A percentile compares a stretch with the other conserved stretches of the same genome.
Conservation (phyloP, 2,888 invertebrate genomes). For the Heliconius aoede region DNA sequence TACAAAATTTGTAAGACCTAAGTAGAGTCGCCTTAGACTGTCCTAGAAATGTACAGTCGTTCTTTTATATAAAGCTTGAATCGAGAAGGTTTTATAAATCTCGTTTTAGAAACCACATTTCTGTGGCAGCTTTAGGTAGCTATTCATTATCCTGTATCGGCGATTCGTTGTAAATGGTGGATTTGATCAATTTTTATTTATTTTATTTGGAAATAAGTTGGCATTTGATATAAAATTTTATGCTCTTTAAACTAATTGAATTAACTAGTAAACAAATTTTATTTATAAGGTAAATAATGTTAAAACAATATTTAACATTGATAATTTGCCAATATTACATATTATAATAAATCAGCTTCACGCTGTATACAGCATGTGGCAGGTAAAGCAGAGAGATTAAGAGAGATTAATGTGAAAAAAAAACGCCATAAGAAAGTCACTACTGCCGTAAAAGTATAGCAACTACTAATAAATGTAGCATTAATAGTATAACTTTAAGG, state of each 20-base stretch:
- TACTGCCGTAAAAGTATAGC: no score
- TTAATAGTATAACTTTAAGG: not conserved
- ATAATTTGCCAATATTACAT: not conserved
- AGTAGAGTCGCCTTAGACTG: slow-evolving; percentile 24
- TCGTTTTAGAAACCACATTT: slow-evolving; percentile 22
- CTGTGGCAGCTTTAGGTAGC: slow-evolving; percentile 24
- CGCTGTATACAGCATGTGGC: no score
- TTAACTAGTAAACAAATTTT: not conserved
- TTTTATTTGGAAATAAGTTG: not conserved
- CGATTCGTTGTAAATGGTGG: slow-evolving; percentile 15
- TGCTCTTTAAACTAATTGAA: not conserved
- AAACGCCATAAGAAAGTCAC: no score
- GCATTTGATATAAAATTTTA: not conserved
- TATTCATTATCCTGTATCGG: slow-evolving; percentile 20
- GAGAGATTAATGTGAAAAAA: no score
- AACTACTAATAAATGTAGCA: no score
- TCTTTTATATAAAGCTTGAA: slow-evolving; percentile 20
- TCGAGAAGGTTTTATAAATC: slow-evolving; percentile 26
- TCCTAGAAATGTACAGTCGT: slow-evolving; percentile 21
- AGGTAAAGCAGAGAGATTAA: no score
- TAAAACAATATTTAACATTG: not conserved
- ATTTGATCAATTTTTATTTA: slow-evolving; percentile 4
- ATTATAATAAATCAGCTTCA: no score
- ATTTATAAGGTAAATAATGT: not conserved
- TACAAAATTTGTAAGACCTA: slow-evolving; percentile 24